A percentile compares a stretch with the other conserved stretches of the same genome.
Conservation (phyloP, 1,140 invertebrate genomes). For the Helicoverpa armigera region DNA sequence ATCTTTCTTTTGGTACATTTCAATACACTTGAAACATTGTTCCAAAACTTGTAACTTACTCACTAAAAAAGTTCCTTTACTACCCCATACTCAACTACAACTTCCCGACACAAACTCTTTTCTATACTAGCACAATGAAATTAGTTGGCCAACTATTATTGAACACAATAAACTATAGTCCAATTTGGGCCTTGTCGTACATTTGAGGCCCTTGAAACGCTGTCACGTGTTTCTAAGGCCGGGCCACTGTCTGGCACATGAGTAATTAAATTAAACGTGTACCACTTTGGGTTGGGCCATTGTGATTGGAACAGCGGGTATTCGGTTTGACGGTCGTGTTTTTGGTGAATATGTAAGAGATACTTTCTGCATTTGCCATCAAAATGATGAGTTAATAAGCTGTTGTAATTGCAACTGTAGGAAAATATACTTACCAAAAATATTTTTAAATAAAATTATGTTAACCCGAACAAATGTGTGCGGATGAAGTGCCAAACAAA, state of each 20-base stretch:
- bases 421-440: not conserved
- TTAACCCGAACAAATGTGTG: too few relatives aligned
- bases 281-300: slow-evolving; percentile 34
- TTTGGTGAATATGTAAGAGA: too few relatives aligned
- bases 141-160: not conserved
- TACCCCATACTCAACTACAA: too few relatives aligned
- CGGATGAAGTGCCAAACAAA: not conserved
- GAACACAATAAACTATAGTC: slow-evolving; percentile 8
- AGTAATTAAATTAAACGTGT: slow-evolving; percentile 59
- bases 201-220: slow-evolving; percentile 39
- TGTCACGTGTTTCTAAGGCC: slow-evolving; percentile 52
- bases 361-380: too few relatives aligned
- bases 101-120: not conserved
- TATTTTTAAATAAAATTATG: too few relatives aligned
- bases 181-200: slow-evolving; percentile 21
- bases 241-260: slow-evolving; percentile 52
- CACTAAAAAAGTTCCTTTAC: too few relatives aligned
- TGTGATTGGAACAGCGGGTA: slow-evolving; percentile 7
- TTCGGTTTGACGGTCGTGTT: not conserved
- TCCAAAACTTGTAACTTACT: too few relatives aligned
- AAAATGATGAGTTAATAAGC: too few relatives aligned
- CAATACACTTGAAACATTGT: too few relatives aligned
- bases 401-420: not conserved
- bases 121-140: not conserved
- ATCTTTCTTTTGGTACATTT: too few relatives aligned